Conservation (phyloP, 2,797 vertebrate genomes). For the Diglossa cyanea region DNA sequence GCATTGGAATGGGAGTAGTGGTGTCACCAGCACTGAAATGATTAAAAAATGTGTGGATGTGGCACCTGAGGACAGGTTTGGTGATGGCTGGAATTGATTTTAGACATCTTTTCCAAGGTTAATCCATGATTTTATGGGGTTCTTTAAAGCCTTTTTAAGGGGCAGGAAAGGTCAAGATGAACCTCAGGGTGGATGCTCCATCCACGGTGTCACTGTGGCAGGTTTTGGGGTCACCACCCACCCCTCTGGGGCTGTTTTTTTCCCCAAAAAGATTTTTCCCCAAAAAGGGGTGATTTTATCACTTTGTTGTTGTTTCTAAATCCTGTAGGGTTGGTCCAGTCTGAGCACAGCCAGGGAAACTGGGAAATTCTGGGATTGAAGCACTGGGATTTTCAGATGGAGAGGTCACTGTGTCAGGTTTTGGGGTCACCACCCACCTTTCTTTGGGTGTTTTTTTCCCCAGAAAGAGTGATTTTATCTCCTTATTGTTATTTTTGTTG, state of each 20-base stretch:
- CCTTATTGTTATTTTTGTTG: too few species aligned
- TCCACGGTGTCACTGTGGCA: rapidly evolving
- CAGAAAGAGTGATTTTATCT: neutral
- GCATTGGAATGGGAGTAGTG: rapidly evolving
- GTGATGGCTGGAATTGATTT: neutral
- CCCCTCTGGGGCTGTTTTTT: neutral
- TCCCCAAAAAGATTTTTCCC: neutral
- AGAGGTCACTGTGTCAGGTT: too few species aligned
- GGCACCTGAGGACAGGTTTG: neutral
- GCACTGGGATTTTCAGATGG: too few species aligned
- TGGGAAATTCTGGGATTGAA: too few species aligned
- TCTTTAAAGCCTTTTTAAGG: neutral
- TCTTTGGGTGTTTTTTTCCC: too few species aligned
- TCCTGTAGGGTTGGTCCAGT: too few species aligned
- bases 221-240: neutral
- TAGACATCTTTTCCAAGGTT: neutral
- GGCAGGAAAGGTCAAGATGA: neutral
- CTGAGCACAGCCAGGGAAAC: too few species aligned
- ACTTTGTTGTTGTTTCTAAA: too few species aligned
- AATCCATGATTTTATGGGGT: neutral
- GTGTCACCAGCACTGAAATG: rapidly evolving
- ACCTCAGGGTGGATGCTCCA: neutral
- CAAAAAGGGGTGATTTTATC: neutral
- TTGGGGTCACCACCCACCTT: too few species aligned
- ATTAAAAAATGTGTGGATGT: neutral